These are phyloP conservation scores for Mercenaria mercenaria DNA, from an alignment of 1,140 invertebrate species.

Conservation along the genomic window DNA sequence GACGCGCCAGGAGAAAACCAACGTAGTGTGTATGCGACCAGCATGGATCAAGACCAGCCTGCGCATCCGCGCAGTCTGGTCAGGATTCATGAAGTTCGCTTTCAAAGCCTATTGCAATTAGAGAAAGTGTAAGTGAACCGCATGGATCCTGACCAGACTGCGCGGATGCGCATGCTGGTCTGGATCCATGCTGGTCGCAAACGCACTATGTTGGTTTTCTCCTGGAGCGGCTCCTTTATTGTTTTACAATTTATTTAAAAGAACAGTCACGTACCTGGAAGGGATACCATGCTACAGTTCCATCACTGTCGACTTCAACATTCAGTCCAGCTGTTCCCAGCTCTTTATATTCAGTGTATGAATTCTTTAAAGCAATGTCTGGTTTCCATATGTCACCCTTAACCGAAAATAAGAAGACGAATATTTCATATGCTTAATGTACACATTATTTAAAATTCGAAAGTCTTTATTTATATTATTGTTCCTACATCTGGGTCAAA, in stretches of 20 bases:
- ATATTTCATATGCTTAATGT: not conserved
- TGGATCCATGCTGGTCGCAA: no score
- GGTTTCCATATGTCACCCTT: constrained; percentile 59
- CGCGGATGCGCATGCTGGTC: no score
- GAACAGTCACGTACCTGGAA: constrained; percentile 18
- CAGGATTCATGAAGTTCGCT: no score
- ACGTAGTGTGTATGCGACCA: no score
- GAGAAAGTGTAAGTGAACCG: no score
- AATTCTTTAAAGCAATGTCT: constrained; percentile 55
- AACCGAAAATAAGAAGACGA: not conserved
- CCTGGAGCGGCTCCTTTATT: no score
- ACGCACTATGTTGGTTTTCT: no score
- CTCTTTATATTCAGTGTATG: constrained; percentile 28
- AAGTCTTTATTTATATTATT: not conserved
- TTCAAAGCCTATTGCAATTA: no score
- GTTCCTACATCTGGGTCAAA: not conserved
- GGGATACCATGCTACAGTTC: constrained; percentile 22
- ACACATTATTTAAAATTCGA: not conserved
- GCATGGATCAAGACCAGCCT: no score
- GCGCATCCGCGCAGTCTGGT: no score
- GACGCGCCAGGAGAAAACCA: no score
- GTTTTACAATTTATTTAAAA: not conserved
- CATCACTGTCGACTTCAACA: constrained; percentile 4
- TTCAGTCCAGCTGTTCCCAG: constrained; percentile 18
- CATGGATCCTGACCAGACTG: no score